A percentile compares a stretch with the other conserved stretches of the same genome.
These are phyloP conservation scores for Sebastes diploproa DNA, from an alignment of 2,797 vertebrate species.

Conservation along the genomic window DNA sequence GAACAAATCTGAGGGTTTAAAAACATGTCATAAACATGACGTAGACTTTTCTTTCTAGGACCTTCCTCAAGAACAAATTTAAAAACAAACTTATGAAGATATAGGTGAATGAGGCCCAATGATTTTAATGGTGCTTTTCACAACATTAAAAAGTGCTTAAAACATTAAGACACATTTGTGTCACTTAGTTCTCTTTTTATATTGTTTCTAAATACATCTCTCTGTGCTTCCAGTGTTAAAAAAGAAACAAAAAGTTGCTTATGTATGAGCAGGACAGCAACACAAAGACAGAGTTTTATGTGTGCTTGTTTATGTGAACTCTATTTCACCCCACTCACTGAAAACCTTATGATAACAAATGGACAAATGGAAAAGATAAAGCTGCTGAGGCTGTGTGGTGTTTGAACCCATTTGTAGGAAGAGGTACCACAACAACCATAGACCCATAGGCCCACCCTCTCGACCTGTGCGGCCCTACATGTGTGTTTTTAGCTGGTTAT, in stretches of 20 bases:
- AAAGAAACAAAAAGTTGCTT: constrained; percentile 9
- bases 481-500: constrained; percentile 1
- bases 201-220: neutral
- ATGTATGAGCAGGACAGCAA: neutral
- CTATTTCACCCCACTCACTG: constrained; percentile 19
- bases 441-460: neutral
- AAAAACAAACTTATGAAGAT: neutral
- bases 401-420: constrained; percentile 5
- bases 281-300: neutral
- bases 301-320: constrained; percentile 46
- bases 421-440: neutral
- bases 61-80: neutral
- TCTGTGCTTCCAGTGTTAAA: constrained; percentile 9
- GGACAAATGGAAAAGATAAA: constrained; percentile 45
- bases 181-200: neutral
- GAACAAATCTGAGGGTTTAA: neutral
- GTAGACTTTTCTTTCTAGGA: neutral
- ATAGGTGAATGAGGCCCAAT: neutral
- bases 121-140: neutral
- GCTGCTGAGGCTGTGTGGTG: constrained; percentile 7
- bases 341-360: constrained; percentile 48
- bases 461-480: neutral
- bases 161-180: neutral
- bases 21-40: neutral
- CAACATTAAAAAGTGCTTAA: neutral